Evolutionary conservation across 2,888 invertebrate genomes (phyloP), one percentile per base, ranked within the genome.

Genomic region (Diabrotica balteata): DNA sequence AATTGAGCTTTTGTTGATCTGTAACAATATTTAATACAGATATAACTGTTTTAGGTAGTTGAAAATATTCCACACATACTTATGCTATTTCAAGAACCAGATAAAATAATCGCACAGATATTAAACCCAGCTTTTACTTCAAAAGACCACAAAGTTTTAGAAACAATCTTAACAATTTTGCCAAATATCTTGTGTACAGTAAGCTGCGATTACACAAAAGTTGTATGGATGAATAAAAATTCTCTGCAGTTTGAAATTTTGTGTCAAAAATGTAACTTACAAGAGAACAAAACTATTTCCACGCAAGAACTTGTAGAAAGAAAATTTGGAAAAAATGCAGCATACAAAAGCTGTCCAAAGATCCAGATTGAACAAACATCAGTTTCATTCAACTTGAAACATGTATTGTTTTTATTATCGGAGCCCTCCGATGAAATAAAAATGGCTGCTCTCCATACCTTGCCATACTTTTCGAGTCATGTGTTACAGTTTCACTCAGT

Each of bases 391-490:
- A 69, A 80, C 49, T 75, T 85, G 8, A 75, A 72, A 10, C 74
- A 78, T 7, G 78, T 82, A 51, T 47, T 77, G 75, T 65, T 70
- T 59, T 73, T 71, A 46, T 47, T 79, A 8, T 72, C 70, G 46
- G 70, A 63, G 44, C 62, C 75, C n/a, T 77, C 77, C 45, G 17
- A 62, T 17, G 73, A 76, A 43, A 77, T 84, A 45, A 84, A 84
- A 66, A 72, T 80, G 10, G 66, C 76, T 11, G 78, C 84, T 60
- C 80, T 86, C 2, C 72, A 81, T 65, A 79, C 81, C 62, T 76
- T 87, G 52, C 81, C 82, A n/a, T 73, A 76, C 57, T 79, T 86
- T 58, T 83, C 86, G 4, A 85, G 83, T 74, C 86, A 87, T 76
- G 71, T 84, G 0, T 62, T 76, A 22, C 77, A 77, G 45, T 87